These are phyloP conservation scores for Gryllus longicercus DNA, from an alignment of 2,888 invertebrate genomes.

Conservation along the genomic window DNA sequence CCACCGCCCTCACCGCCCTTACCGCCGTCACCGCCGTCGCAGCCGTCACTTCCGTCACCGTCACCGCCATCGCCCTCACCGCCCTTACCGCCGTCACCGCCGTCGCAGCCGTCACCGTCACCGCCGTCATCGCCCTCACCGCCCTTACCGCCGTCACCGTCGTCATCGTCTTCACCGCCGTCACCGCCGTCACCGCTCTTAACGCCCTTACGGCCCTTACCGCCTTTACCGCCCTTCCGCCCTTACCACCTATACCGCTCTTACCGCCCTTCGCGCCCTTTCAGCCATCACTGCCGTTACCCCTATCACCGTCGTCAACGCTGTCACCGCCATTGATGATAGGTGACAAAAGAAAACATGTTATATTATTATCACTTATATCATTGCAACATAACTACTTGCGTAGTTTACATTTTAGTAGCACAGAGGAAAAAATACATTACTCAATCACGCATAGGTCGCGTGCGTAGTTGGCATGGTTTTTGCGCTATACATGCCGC, in stretches of 20 bases:
- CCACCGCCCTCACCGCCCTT: too few species aligned
- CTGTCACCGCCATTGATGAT: too few species aligned
- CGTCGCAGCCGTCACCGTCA: not conserved
- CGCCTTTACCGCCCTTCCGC: not conserved
- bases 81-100: not conserved
- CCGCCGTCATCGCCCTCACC: too few species aligned
- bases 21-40: not conserved
- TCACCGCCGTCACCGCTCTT: not conserved
- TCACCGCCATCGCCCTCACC: not conserved
- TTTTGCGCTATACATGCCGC: too few species aligned
- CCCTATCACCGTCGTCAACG: too few species aligned
- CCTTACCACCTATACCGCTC: not conserved
- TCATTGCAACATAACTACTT: too few species aligned
- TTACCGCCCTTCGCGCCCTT: not conserved
- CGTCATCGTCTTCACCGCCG: conserved; percentile 36
- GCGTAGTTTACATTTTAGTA: too few species aligned
- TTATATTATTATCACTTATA: too few species aligned
- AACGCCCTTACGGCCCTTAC: not conserved
- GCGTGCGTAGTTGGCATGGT: too few species aligned
- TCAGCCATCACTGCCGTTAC: not conserved
- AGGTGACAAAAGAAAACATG: too few species aligned
- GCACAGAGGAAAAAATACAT: too few species aligned
- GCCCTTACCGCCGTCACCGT: conserved; percentile 33
- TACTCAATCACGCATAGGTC: too few species aligned
- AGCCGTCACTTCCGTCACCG: not conserved